These are phyloP conservation scores for Lordiphosa mommai DNA, from an alignment of 1,140 invertebrate genomes.

Conservation along the genomic window DNA sequence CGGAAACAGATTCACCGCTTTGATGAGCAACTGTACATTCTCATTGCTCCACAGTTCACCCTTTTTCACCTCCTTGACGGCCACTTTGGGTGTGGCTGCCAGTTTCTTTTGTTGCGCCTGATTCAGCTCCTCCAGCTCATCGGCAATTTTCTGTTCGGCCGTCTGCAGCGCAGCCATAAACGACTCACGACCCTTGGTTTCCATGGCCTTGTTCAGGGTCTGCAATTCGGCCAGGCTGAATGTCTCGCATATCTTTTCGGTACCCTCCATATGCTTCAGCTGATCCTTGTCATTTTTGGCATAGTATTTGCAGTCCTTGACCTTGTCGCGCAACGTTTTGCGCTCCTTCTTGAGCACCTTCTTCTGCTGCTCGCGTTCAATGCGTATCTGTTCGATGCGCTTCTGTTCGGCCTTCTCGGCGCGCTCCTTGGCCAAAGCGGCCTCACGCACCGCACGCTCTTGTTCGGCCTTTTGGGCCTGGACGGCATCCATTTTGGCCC, in stretches of 20 bases:
- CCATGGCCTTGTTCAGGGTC: constrained; percentile 87
- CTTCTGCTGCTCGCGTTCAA: constrained; percentile 92
- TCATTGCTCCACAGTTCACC: constrained; percentile 89
- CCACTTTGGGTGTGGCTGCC: constrained; percentile 38
- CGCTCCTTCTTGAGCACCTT: constrained; percentile 92
- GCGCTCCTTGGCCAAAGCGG: constrained; percentile 89
- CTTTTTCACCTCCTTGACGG: constrained; percentile 80
- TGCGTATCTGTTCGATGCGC: constrained; percentile 89
- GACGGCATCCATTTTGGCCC: constrained; percentile 93
- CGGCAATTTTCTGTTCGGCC: constrained; percentile 87
- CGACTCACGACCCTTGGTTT: constrained; percentile 82
- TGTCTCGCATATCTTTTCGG: constrained; percentile 94
- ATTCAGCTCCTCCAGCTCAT: constrained; percentile 83
- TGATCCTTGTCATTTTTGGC: constrained; percentile 86
- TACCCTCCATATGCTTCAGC: constrained; percentile 91
- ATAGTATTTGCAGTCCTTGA: constrained; percentile 95
- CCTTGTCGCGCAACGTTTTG: constrained; percentile 90
- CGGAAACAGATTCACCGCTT: constrained; percentile 97
- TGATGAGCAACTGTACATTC: constrained; percentile 92
- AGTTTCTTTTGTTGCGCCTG: constrained; percentile 65
- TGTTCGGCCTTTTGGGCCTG: constrained; percentile 91
- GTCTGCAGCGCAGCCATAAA: constrained; percentile 86
- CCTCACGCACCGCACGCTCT: constrained; percentile 86
- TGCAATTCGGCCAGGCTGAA: constrained; percentile 87
- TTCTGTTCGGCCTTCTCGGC: constrained; percentile 90